Evolutionary conservation across 2,797 vertebrate genomes (phyloP), one percentile per base, ranked within the genome.

Genomic region (Oophaga sylvatica): DNA sequence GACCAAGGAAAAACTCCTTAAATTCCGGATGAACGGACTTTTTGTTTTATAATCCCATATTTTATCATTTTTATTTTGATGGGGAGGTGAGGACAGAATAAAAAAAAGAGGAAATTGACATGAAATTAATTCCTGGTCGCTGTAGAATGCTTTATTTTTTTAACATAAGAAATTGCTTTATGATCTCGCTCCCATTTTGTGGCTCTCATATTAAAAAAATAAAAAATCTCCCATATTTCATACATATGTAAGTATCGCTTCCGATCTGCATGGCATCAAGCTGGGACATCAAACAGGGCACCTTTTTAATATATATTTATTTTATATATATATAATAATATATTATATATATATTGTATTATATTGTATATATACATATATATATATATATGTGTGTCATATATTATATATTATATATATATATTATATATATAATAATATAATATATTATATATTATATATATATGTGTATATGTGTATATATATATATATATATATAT

Each of bases 181-280:
- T 29, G 70, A 80, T 78, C 35, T 82, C 15, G 26, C 48, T 11
- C 12, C 20, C 31, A 13, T 5, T 78, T 26, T 41, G 80, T 73
- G 26, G 80, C n/a, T n/a, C 56, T 73, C 65, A 11, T 81, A 60
- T 65, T 56, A 53, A 35, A 35, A 35, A 35, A 35, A 35, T 3
- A 35, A 35, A 35, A 35, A 35, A 56, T 48, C 71, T 48, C 62
- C 12, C 57, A 16, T 26, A 15, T 85, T 65, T 80, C 60, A 80
- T 83, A 75, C 80, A 83, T 87, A 83, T 89, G 88, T 89, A 86
- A 86, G 87, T 89, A 89, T 62, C 68, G 16, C 62, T 62, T 60
- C 31, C 29, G 19, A 41, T 68, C 22, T 45, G 83, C 70, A 76
- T 81, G 57, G 53, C 57, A 20, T 48, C 12, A 41, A 68, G 78